Base-by-base conservation (phyloP, 2,888 invertebrate genomes). In the Diarsia mendica region DNA sequence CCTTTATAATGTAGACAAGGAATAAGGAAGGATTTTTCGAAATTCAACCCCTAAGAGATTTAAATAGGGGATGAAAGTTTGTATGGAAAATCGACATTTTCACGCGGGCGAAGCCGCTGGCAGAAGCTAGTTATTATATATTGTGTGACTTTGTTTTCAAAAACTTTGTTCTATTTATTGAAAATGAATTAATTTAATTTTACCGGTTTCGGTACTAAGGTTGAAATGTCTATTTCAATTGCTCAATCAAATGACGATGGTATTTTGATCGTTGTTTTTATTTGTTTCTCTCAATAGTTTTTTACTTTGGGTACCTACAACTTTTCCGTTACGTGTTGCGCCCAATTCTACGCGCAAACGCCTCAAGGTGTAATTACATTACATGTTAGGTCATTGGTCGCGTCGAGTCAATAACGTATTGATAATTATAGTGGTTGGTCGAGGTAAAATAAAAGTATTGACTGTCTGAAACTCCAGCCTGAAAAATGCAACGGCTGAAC, bases 321-420 rank as follows among this genome's bases (percentile, higher is more conserved):
- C 44, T 74, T 64, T 74, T 74, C 58, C n/a, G 51, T 77, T 65
- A 64, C 74, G 49, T 80, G 64, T n/a, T 81, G 55, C 64, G 55
- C 33, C 58, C 49, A 74, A 65, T 65, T 65, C 58, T 18, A 46
- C 46, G 64, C 23, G 33, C 23, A 73, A 65, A 58, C 33, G 64
- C 81, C 81, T 49, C 55, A 73, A 77, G 75, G 82, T 82, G 28
- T 68, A 82, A 82, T 76, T 77, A 76, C 67, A n/a, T 44, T 23
- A 63, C n/a, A 53, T 82, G 67, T 68, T 79, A 53, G 53, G 83
- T 82, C 64, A 67, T 48, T 65, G 77, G 44, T 82, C 79, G 63
- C 39, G 18, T 67, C 58, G n/a, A 68, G 15, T 46, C 64, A 23
- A 77, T 82, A 76, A 77, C 65, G 67, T 79, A 53, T 64, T 39